phyloP scores from a whole-genome alignment of 2,113 vertebrate species.

The Pimephales promelas region DNA sequence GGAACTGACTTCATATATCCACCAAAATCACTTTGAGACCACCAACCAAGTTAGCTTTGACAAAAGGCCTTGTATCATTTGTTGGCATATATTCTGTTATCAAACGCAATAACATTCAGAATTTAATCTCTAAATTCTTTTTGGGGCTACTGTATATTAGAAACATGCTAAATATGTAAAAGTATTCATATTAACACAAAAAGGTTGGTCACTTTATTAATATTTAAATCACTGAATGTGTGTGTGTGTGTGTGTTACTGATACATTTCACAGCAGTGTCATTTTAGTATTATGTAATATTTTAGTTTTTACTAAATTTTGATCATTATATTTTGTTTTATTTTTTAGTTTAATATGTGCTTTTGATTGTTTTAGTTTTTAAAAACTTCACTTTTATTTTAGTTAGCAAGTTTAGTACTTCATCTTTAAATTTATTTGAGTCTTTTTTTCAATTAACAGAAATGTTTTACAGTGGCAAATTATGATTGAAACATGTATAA shows the following conservation, averaged over 20 bases:
- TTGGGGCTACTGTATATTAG: not conserved
- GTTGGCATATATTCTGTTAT: conserved; percentile 1
- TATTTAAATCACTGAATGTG: not conserved
- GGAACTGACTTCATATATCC: not conserved
- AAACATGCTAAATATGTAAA: not conserved
- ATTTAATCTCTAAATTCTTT: not conserved
- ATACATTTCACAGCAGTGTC: not conserved
- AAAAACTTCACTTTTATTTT: not conserved
- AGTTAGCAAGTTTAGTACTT: not conserved
- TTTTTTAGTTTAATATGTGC: not conserved
- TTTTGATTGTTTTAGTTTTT: not conserved
- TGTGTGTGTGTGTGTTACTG: not conserved
- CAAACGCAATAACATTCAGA: not conserved
- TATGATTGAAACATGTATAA: not conserved
- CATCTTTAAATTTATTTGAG: not conserved
- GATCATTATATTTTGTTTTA: not conserved
- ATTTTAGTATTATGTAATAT: not conserved
- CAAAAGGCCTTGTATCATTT: not conserved
- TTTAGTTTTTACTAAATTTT: not conserved
- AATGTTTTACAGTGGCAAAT: not conserved
- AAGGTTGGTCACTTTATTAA: not conserved
- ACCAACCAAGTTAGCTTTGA: conserved; percentile 9
- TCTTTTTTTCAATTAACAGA: not conserved
- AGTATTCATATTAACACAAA: not conserved
- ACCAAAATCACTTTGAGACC: conserved; percentile 2